Evolutionary conservation across 2,888 invertebrate species (phyloP), one percentile per base, ranked within the genome.

Genomic region (Caradrina clavipalpis): DNA sequence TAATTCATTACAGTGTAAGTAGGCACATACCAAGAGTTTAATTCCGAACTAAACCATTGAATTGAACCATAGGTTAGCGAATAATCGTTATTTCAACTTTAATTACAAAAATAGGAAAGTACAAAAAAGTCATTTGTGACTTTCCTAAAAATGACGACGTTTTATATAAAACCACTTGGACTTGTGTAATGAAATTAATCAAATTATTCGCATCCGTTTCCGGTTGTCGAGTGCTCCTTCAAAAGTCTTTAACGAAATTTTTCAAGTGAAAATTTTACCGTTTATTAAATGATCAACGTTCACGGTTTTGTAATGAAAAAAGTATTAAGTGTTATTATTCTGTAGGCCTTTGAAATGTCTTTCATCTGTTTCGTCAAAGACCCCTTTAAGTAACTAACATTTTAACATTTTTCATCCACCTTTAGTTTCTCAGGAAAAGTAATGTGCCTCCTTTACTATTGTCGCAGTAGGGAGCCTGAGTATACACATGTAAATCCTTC

Each of bases 201-300:
- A 80, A 88, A 87, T 87, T 84, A 85, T 84, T 82, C 76, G 78
- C 78, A 80, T 83, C 84, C 81, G 78, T 78, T 82, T 83, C 73
- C 76, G 58, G 70, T 22, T 31, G 60, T 70, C 62, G 58, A 76
- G 76, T 58, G 69, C 75, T 66, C 54, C 71, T 63, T 76, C 54
- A 58, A 69, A 73, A 69, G 65, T 60, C 54, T 78, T 75, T 61
- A 60, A 47, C 50, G 35, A 69, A 53, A 45, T 69, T 71, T 71
- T 69, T 71, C 42, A 65, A 57, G 19, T 56, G 64, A 67, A 81
- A 42, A 63, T 71, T 67, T 42, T 17, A 10, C 26, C n/a, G 39
- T 76, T 70, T 75, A 68, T 82, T 57, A 80, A 76, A 75, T 61
- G 61, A 64, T 64, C 54, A 53, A 50, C 47, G 59, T 45, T 55